Evolutionary conservation across 2,888 invertebrate species (phyloP).

Genomic region (Sinentomon sp.): DNA sequence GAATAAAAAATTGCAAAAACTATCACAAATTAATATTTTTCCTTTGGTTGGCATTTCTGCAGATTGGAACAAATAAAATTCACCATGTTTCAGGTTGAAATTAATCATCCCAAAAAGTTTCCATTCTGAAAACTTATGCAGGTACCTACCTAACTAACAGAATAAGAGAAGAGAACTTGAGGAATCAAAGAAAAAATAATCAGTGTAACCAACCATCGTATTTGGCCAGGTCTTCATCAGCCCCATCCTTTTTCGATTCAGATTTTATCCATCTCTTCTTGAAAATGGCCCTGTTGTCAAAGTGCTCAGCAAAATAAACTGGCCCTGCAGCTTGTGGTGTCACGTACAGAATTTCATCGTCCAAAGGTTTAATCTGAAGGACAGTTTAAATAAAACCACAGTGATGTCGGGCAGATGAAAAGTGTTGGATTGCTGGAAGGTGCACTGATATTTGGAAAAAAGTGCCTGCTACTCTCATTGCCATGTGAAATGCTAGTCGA

Average conservation of each 20-base stretch:
- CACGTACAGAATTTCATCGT: slow-evolving; percentile 30
- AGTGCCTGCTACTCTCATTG: slow-evolving; percentile 2
- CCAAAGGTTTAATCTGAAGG: slow-evolving; percentile 17
- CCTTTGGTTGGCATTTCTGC: too few relatives aligned
- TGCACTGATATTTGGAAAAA: background rate
- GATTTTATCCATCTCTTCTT: slow-evolving; percentile 60
- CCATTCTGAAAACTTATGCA: too few relatives aligned
- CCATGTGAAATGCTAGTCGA: too few relatives aligned
- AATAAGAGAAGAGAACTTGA: too few relatives aligned
- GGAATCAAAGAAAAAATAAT: too few relatives aligned
- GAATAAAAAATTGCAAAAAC: slow-evolving; percentile 4
- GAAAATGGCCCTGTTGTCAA: slow-evolving; percentile 44
- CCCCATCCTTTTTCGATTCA: slow-evolving; percentile 60
- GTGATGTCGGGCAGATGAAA: background rate
- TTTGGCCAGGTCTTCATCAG: slow-evolving; percentile 68
- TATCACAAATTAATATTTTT: background rate
- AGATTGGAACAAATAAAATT: too few relatives aligned
- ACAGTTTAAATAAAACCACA: slow-evolving; percentile 1
- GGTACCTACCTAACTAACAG: too few relatives aligned
- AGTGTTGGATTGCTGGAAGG: background rate
- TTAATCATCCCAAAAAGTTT: too few relatives aligned
- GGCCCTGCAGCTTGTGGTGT: slow-evolving; percentile 37
- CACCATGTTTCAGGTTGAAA: too few relatives aligned
- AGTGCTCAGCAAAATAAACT: slow-evolving; percentile 55
- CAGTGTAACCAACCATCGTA: slow-evolving; percentile 54